A percentile compares a stretch with the other conserved stretches of the same genome.
Conservation (phyloP, 2,113 vertebrate genomes). For the Hippocampus abdominalis region DNA sequence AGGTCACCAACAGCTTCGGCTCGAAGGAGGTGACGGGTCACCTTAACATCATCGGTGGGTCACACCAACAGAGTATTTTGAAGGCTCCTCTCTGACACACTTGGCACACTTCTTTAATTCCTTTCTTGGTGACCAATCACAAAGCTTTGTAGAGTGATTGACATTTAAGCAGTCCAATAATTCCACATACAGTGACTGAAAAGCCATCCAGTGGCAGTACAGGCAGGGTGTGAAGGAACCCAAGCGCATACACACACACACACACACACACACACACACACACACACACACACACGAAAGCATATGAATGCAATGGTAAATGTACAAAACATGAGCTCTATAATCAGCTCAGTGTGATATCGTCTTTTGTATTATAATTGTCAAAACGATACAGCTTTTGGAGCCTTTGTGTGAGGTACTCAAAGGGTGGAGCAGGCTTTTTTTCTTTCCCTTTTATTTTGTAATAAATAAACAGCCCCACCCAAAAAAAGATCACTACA, state of each 20-base stretch:
- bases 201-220: no score
- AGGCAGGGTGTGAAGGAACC: neutral
- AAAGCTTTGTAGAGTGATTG: neutral
- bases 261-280: no score
- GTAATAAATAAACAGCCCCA: neutral
- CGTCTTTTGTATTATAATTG: neutral
- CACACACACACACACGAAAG: neutral
- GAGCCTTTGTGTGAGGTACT: neutral
- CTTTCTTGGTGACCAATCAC: neutral
- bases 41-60: slow-evolving; percentile 86
- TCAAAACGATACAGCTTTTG: neutral
- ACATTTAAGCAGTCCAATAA: neutral
- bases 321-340: neutral
- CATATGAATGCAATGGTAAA: slow-evolving; percentile 12
- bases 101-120: neutral
- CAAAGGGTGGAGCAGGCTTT: neutral
- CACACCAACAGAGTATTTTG: neutral
- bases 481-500: no score
- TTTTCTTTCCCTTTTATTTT: neutral
- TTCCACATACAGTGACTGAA: no score
- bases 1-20: slow-evolving; percentile 97
- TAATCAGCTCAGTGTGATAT: neutral
- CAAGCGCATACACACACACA: slow-evolving; percentile 12
- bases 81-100: neutral
- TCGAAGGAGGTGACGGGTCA: slow-evolving; percentile 91